phyloP scores from a whole-genome alignment of 64 coral and sea anemone genomes.

The Montipora capricornis region DNA sequence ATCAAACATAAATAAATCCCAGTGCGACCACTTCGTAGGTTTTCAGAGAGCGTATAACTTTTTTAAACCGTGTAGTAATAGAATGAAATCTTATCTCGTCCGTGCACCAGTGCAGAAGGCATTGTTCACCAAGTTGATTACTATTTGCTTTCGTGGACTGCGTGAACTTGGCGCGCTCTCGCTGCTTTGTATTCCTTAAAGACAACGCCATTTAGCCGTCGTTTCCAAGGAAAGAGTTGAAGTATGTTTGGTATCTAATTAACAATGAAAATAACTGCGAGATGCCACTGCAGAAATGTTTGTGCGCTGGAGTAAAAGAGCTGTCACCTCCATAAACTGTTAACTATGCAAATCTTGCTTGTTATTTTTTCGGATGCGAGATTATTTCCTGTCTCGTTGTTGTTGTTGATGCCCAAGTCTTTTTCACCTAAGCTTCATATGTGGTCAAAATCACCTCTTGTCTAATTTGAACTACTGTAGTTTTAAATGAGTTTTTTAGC shows the following conservation, averaged over 20 bases:
- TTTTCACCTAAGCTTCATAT: not conserved
- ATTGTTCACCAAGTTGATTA: conserved; percentile 13
- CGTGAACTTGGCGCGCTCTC: not conserved
- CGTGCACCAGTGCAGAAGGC: not conserved
- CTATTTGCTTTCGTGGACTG: conserved; percentile 2
- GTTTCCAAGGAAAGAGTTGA: conserved; percentile 36
- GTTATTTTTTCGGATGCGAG: not conserved
- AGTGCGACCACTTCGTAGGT: not conserved
- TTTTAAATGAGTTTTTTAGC: not conserved
- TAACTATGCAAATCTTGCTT: conserved; percentile 42
- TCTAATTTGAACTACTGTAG: not conserved
- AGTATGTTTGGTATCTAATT: conserved; percentile 50
- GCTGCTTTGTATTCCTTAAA: not conserved
- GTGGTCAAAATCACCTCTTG: not conserved
- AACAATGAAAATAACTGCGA: conserved; percentile 10
- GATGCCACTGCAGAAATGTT: not conserved
- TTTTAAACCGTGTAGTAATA: not conserved
- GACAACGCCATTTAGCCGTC: not conserved
- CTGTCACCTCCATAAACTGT: conserved; percentile 22
- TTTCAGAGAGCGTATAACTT: no score
- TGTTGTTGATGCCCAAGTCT: not conserved
- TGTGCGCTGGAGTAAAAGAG: conserved; percentile 1
- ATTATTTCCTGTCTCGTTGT: not conserved
- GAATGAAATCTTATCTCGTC: not conserved
- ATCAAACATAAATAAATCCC: conserved; percentile 5